Conservation (phyloP, 1,140 invertebrate genomes). For the Medauroidea extradentata region DNA sequence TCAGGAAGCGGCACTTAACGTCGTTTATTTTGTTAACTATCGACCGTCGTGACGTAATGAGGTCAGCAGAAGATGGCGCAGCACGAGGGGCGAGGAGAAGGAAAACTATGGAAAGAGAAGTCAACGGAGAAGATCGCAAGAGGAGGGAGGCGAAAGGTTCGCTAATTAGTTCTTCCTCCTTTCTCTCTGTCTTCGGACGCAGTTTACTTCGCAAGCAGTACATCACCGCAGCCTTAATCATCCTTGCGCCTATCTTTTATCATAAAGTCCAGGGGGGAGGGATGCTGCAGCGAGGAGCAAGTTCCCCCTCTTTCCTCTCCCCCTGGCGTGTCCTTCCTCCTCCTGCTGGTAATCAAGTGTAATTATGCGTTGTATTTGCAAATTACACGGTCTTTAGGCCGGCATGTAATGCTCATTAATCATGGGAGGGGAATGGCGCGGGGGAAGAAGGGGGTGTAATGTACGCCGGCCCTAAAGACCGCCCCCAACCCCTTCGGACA, state of each 20-base stretch:
- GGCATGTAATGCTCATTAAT: constrained; percentile 33
- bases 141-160: too few species aligned
- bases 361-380: constrained; percentile 37
- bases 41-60: too few species aligned
- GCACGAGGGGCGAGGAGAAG: too few species aligned
- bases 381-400: constrained; percentile 37
- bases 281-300: neutral
- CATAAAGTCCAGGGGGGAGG: constrained; percentile 14
- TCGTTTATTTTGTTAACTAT: too few species aligned
- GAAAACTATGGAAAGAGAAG: too few species aligned
- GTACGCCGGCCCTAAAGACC: neutral
- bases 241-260: constrained; percentile 16
- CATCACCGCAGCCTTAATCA: constrained; percentile 19
- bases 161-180: neutral
- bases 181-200: constrained; percentile 6
- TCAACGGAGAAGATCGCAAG: too few species aligned
- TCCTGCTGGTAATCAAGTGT: constrained; percentile 26
- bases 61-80: too few species aligned
- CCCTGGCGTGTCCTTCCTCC: neutral
- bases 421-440: constrained; percentile 15
- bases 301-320: neutral
- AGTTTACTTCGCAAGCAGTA: constrained; percentile 5
- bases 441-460: constrained; percentile 4
- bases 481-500: neutral
- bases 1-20: too few species aligned